Evolutionary conservation across 1,140 invertebrate genomes (phyloP).

Genomic region (Drosophila santomea): DNA sequence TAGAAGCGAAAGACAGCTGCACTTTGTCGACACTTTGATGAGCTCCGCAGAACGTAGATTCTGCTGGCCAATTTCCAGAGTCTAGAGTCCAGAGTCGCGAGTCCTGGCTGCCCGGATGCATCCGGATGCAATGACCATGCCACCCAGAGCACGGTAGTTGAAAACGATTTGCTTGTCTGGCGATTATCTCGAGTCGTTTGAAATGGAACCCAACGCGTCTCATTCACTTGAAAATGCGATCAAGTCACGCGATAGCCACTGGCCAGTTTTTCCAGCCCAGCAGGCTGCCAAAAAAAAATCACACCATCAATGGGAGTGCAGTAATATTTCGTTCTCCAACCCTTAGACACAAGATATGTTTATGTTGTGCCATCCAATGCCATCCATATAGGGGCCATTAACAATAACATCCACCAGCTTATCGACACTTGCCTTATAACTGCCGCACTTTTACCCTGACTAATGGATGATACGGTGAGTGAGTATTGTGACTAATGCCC

Average conservation of each 20-base stretch:
- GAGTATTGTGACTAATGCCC: constrained; percentile 19
- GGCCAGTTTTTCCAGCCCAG: neutral
- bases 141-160: constrained; percentile 54
- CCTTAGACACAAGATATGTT: neutral
- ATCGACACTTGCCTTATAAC: constrained; percentile 17
- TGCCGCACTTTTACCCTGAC: constrained; percentile 28
- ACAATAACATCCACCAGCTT: constrained; percentile 21
- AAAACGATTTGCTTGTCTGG: constrained; percentile 62
- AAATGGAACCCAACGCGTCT: constrained; percentile 45
- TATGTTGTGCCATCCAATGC: constrained; percentile 4
- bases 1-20: constrained; percentile 42
- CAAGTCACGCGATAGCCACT: constrained; percentile 53
- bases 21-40: constrained; percentile 72
- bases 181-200: constrained; percentile 56
- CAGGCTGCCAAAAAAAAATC: constrained; percentile 51
- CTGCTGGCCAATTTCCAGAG: constrained; percentile 26
- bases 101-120: constrained; percentile 21
- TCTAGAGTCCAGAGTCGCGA: neutral
- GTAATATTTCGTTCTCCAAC: constrained; percentile 1
- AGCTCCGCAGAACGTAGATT: constrained; percentile 33
- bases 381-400: constrained; percentile 4
- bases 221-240: constrained; percentile 61
- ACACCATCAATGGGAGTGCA: too few species aligned
- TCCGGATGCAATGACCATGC: constrained; percentile 35
- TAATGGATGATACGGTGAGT: constrained; percentile 20